phyloP scores from a whole-genome alignment of 2,797 vertebrate genomes.

The Catamblyrhynchus diadema region DNA sequence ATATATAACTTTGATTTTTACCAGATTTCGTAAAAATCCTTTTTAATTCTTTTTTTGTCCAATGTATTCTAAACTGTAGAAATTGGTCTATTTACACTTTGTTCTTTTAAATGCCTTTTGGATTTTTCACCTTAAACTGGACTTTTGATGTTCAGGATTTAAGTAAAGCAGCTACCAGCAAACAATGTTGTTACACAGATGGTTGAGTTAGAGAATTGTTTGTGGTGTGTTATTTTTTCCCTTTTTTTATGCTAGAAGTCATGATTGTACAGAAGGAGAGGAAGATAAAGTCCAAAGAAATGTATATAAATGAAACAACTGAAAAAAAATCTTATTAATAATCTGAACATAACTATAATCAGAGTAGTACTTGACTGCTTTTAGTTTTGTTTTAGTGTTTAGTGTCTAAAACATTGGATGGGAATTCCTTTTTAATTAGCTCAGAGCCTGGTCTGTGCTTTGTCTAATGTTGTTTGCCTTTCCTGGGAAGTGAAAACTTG shows the following conservation, averaged over 20 bases:
- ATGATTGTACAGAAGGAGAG: background rate
- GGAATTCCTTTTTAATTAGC: slow-evolving; percentile 29
- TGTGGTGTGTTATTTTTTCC: background rate
- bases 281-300: background rate
- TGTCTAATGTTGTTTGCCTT: background rate
- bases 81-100: background rate
- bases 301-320: background rate
- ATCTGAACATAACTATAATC: background rate
- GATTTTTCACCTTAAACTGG: background rate
- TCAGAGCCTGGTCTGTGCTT: background rate
- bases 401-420: background rate
- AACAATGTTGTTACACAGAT: background rate
- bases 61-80: background rate
- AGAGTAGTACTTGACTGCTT: background rate
- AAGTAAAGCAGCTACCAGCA: background rate
- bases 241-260: background rate
- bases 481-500: background rate
- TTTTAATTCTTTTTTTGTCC: background rate
- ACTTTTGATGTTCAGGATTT: background rate
- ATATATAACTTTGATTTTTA: background rate
- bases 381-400: background rate
- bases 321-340: background rate
- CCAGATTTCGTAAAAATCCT: background rate
- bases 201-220: background rate
- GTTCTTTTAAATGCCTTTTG: background rate